Evolutionary conservation across 2,888 invertebrate genomes (phyloP).

Genomic region (Morinoia aosen): DNA sequence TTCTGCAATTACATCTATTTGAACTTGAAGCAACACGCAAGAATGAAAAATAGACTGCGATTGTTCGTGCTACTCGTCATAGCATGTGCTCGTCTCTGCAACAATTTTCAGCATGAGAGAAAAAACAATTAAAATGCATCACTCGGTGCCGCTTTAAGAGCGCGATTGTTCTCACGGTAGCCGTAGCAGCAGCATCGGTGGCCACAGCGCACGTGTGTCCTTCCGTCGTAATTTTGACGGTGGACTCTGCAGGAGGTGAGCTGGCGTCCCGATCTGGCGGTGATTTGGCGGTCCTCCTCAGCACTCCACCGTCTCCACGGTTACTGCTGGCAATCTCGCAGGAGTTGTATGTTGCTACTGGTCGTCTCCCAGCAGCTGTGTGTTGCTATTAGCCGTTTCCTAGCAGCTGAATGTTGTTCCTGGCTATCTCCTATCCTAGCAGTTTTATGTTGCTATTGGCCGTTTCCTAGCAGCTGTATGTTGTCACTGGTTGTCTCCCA

Average conservation of each 20-base stretch:
- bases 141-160: neutral
- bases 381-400: neutral
- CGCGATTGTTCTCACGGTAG: neutral
- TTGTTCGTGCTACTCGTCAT: neutral
- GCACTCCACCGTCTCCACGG: neutral
- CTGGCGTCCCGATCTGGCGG: neutral
- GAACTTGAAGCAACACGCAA: neutral
- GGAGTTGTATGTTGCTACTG: neutral
- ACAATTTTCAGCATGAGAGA: neutral
- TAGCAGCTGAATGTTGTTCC: neutral
- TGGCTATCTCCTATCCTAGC: neutral
- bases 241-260: neutral
- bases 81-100: neutral
- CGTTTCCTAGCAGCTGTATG: too few species aligned
- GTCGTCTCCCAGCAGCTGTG: neutral
- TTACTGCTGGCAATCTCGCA: too few species aligned
- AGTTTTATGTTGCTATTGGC: too few species aligned
- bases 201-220: neutral
- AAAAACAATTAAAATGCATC: neutral
- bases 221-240: slow-evolving; percentile 1
- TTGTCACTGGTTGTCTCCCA: too few species aligned
- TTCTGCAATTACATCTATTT: neutral
- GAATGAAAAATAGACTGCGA: neutral
- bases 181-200: neutral
- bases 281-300: neutral